Percentiles rank a stretch among this genome's conserved stretches.
These are phyloP conservation scores for Eurystomus gularis DNA, from an alignment of 2,113 vertebrate species.

Conservation along the genomic window DNA sequence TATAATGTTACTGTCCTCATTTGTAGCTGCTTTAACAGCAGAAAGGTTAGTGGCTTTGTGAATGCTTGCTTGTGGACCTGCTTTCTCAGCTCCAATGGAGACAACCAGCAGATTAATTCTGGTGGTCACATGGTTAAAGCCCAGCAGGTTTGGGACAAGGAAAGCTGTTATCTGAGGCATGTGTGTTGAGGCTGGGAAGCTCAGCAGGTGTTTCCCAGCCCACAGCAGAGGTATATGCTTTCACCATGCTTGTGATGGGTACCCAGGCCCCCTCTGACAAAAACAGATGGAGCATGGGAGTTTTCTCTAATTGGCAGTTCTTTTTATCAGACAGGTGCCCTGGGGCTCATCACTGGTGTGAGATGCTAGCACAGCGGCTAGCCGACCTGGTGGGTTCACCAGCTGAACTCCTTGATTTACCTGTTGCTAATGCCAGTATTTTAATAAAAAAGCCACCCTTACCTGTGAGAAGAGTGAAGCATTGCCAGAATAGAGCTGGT, in stretches of 20 bases:
- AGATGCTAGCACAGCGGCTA: background rate
- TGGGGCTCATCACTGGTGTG: background rate
- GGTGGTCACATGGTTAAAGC: background rate
- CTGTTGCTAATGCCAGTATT: background rate
- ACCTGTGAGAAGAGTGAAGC: background rate
- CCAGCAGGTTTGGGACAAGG: background rate
- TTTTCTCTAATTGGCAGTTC: background rate
- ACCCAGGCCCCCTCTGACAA: accelerated
- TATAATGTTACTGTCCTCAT: background rate
- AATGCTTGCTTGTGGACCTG: background rate
- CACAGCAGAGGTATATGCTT: background rate
- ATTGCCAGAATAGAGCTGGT: background rate
- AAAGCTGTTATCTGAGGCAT: background rate
- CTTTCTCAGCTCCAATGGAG: background rate
- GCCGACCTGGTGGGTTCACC: background rate
- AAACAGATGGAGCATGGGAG: background rate
- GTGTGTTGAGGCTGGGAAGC: background rate
- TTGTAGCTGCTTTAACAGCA: background rate
- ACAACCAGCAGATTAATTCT: background rate
- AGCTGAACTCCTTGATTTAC: background rate
- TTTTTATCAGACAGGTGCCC: background rate
- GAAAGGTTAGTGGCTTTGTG: background rate
- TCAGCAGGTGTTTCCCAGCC: background rate
- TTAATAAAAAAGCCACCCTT: accelerated
- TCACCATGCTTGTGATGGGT: background rate